Percentiles rank a stretch among this genome's conserved stretches.
These are phyloP conservation scores for Drosophila monieri DNA, from an alignment of 2,888 invertebrate genomes.

Conservation along the genomic window DNA sequence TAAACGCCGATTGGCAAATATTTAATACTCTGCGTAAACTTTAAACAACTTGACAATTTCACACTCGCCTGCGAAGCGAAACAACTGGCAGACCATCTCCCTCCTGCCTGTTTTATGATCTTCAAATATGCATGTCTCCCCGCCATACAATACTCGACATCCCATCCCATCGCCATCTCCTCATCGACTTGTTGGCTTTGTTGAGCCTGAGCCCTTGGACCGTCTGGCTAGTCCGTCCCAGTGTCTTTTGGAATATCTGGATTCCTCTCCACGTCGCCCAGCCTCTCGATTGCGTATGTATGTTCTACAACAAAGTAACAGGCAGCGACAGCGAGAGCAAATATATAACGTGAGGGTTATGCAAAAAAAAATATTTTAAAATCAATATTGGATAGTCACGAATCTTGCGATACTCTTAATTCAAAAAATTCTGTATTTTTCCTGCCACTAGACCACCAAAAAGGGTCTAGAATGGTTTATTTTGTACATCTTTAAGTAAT, in stretches of 20 bases:
- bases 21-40: conserved; percentile 79
- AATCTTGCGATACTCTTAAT: conserved; percentile 12
- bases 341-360: conserved; percentile 32
- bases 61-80: conserved; percentile 73
- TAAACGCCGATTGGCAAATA: conserved; percentile 78
- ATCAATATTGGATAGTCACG: conserved; percentile 12
- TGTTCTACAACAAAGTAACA: conserved; percentile 78
- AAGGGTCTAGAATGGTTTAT: not conserved
- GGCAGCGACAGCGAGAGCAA: conserved; percentile 42
- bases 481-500: no score
- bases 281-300: conserved; percentile 27
- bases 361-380: conserved; percentile 18
- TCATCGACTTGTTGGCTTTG: conserved; percentile 78
- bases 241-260: conserved; percentile 31
- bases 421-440: not conserved
- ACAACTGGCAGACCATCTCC: conserved; percentile 32
- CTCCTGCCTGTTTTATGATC: conserved; percentile 70
- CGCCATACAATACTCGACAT: conserved; percentile 11
- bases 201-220: conserved; percentile 68
- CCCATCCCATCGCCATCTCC: conserved; percentile 33
- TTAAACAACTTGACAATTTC: conserved; percentile 79
- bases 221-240: conserved; percentile 20
- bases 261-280: conserved; percentile 16
- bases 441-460: no score
- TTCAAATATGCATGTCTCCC: conserved; percentile 63